phyloP scores from a whole-genome alignment of 2,888 invertebrate genomes.

The Cynaeus angustus region DNA sequence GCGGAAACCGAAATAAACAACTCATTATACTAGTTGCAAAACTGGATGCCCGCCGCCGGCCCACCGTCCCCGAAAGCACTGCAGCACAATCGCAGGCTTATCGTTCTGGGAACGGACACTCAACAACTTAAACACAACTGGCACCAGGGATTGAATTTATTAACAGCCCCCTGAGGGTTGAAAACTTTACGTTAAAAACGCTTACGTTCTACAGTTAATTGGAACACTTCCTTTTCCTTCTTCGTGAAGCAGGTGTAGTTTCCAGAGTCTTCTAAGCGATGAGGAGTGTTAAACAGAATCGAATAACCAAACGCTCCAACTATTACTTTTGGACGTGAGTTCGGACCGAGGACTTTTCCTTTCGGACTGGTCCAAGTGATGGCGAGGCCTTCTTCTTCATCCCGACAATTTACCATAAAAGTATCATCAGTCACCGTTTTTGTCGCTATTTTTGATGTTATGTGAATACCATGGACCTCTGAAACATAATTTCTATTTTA shows the following conservation, averaged over 20 bases:
- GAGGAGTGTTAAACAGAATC: constrained; percentile 71
- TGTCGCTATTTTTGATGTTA: constrained; percentile 8
- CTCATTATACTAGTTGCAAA: constrained; percentile 40
- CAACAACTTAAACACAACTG: constrained; percentile 13
- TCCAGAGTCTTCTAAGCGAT: constrained; percentile 73
- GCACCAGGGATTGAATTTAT: constrained; percentile 8
- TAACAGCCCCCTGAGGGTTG: not conserved
- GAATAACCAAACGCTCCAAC: constrained; percentile 61
- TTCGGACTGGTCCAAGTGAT: constrained; percentile 55
- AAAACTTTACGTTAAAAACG: not conserved
- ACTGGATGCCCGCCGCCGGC: constrained; percentile 11
- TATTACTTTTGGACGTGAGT: constrained; percentile 60
- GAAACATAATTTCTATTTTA: constrained; percentile 28
- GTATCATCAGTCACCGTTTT: constrained; percentile 44
- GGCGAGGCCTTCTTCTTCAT: constrained; percentile 39
- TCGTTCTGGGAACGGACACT: constrained; percentile 8
- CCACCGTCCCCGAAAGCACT: constrained; percentile 1
- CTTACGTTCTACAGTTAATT: not conserved
- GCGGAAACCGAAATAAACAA: constrained; percentile 43
- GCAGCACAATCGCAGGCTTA: constrained; percentile 14
- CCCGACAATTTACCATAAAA: constrained; percentile 48
- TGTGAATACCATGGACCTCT: constrained; percentile 28
- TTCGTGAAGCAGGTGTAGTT: constrained; percentile 75
- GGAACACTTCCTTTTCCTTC: constrained; percentile 63
- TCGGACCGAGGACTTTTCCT: constrained; percentile 54